A percentile compares a stretch with the other conserved stretches of the same genome.
These are phyloP conservation scores for Rhynchopsitta pachyrhyncha DNA, from an alignment of 2,113 vertebrate species.

Conservation along the genomic window DNA sequence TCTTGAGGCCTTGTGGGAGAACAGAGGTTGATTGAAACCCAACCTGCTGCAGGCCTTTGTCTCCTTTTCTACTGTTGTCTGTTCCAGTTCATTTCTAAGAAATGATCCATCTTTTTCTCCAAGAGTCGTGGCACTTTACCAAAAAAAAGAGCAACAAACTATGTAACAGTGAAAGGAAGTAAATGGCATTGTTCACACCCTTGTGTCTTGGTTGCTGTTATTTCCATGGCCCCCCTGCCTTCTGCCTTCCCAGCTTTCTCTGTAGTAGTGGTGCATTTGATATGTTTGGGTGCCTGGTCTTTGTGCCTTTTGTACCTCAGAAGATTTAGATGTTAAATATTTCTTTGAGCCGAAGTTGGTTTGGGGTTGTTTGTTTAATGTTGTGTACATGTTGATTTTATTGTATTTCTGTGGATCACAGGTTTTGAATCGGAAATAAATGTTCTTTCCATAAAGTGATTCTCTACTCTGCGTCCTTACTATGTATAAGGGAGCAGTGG, in stretches of 20 bases:
- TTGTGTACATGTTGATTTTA: conserved; percentile 72
- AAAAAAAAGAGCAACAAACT: not conserved
- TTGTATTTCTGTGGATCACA: conserved; percentile 68
- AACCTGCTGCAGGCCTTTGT: not conserved
- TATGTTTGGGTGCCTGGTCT: conserved; percentile 34
- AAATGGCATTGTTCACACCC: conserved; percentile 9
- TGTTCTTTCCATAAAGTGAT: conserved; percentile 50
- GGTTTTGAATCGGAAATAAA: conserved; percentile 72
- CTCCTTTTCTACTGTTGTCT: not conserved
- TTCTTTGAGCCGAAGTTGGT: conserved; percentile 69
- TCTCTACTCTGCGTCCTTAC: not conserved
- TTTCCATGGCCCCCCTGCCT: not conserved
- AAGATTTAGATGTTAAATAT: conserved; percentile 67
- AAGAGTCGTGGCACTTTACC: conserved; percentile 53
- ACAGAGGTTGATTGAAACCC: conserved; percentile 89
- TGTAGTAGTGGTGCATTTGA: not conserved
- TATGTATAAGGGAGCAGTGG: not conserved
- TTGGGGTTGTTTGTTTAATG: not conserved
- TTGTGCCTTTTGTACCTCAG: conserved; percentile 64
- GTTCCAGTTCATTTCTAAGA: conserved; percentile 71
- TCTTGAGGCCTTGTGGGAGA: conserved; percentile 91
- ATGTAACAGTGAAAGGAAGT: conserved; percentile 16
- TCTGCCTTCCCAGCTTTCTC: not conserved
- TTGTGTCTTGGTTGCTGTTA: not conserved
- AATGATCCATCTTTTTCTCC: conserved; percentile 51